These are phyloP conservation scores for Galaxias olidus DNA, from an alignment of 2,797 vertebrate species.

Conservation along the genomic window DNA sequence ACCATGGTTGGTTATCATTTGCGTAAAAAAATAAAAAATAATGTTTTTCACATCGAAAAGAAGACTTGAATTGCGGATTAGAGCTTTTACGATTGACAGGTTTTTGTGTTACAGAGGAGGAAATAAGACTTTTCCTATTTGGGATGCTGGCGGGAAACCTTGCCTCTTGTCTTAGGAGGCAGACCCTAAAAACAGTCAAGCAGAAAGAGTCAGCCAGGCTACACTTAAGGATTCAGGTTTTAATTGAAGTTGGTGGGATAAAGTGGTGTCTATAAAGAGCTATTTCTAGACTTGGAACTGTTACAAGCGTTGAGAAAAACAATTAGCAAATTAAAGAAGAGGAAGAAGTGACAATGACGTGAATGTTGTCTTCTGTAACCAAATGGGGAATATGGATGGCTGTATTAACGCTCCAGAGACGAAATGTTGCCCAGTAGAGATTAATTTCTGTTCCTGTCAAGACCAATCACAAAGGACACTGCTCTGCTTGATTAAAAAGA, in stretches of 20 bases:
- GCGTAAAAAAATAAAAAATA: conserved; percentile 4
- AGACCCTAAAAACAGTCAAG: conserved; percentile 48
- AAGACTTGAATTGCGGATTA: conserved; percentile 4
- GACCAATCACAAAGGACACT: too few species aligned
- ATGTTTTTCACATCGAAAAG: neutral
- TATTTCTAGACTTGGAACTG: conserved; percentile 23
- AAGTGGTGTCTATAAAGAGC: conserved; percentile 40
- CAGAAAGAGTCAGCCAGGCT: conserved; percentile 52
- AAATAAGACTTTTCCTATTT: conserved; percentile 24
- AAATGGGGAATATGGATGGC: too few species aligned
- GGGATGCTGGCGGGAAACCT: conserved; percentile 32
- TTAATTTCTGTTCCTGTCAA: too few species aligned
- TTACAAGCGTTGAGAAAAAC: conserved; percentile 21
- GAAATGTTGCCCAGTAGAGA: too few species aligned
- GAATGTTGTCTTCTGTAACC: conserved; percentile 4
- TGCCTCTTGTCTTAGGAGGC: conserved; percentile 25
- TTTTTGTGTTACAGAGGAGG: conserved; percentile 25
- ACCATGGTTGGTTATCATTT: conserved; percentile 25
- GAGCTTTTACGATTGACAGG: conserved; percentile 21
- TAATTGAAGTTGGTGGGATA: conserved; percentile 59
- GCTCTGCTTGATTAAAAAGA: too few species aligned
- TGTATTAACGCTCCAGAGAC: too few species aligned
- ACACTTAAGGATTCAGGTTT: conserved; percentile 54
- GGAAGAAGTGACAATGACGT: too few species aligned
- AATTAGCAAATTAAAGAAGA: conserved; percentile 16